phyloP scores from a whole-genome alignment of 2,113 vertebrate genomes.

The Misgurnus anguillicaudatus region DNA sequence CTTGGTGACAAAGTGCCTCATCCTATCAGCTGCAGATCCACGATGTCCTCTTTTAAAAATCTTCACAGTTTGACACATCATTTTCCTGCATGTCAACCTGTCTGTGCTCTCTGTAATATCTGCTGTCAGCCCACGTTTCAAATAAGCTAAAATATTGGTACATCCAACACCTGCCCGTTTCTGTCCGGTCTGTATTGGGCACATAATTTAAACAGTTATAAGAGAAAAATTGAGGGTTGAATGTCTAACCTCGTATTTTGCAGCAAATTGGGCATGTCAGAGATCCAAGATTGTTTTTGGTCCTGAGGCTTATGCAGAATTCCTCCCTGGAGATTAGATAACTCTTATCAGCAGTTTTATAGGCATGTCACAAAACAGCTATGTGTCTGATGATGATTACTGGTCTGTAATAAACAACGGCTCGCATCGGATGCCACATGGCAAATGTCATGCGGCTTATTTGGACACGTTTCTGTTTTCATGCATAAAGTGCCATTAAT shows the following conservation, averaged over 20 bases:
- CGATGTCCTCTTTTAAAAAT: conserved; percentile 35
- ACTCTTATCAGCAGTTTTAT: background rate
- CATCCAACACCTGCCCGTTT: conserved; percentile 28
- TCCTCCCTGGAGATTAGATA: conserved; percentile 13
- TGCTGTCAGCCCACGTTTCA: conserved; percentile 36
- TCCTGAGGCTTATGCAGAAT: conserved; percentile 17
- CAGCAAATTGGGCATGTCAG: conserved; percentile 21
- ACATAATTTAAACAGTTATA: conserved; percentile 33
- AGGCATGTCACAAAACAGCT: background rate
- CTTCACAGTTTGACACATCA: conserved; percentile 47
- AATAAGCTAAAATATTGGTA: conserved; percentile 20
- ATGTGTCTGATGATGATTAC: conserved; percentile 26
- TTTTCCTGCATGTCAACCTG: conserved; percentile 49
- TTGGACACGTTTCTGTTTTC: conserved; percentile 37
- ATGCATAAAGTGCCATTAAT: conserved; percentile 14
- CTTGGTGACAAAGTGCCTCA: conserved; percentile 47
- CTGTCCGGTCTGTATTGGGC: conserved; percentile 23
- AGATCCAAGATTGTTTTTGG: conserved; percentile 5
- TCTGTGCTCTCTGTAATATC: conserved; percentile 38
- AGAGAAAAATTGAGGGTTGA: background rate
- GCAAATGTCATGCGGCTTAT: conserved; percentile 11
- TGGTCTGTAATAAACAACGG: background rate
- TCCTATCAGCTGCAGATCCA: conserved; percentile 42
- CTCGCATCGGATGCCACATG: background rate
- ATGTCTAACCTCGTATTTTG: conserved; percentile 15